Conservation (phyloP, 1,140 invertebrate genomes). For the Scaptodrosophila lebanonensis region DNA sequence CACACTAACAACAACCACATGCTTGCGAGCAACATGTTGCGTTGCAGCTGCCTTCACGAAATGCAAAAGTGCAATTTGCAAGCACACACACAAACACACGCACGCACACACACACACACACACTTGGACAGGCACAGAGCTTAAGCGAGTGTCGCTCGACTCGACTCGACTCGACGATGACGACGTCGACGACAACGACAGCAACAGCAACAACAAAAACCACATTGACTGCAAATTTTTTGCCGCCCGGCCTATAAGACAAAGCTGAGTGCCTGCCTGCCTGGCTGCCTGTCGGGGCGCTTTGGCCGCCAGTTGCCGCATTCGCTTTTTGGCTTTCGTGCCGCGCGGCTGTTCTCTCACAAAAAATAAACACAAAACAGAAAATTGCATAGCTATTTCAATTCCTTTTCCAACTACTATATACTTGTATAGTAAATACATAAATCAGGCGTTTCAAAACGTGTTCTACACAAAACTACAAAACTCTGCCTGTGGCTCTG, state of each 20-base stretch:
- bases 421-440: too few relatives aligned
- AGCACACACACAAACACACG: slow-evolving; percentile 15
- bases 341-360: slow-evolving; percentile 63
- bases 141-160: slow-evolving; percentile 9
- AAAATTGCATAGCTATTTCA: too few relatives aligned
- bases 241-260: slow-evolving; percentile 41
- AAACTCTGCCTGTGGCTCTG: too few relatives aligned
- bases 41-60: neutral
- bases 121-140: slow-evolving; percentile 2
- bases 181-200: slow-evolving; percentile 19
- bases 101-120: slow-evolving; percentile 3
- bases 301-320: slow-evolving; percentile 67
- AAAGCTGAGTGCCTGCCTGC: slow-evolving; percentile 40
- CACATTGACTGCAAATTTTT: slow-evolving; percentile 29
- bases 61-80: too few relatives aligned
- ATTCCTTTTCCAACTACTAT: slow-evolving; percentile 20
- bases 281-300: slow-evolving; percentile 44
- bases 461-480: too few relatives aligned
- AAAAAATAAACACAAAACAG: slow-evolving; percentile 21
- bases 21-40: neutral
- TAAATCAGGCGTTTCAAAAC: too few relatives aligned
- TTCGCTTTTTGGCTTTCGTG: slow-evolving; percentile 74
- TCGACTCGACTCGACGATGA: slow-evolving; percentile 23
- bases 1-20: too few relatives aligned
- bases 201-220: slow-evolving; percentile 3